Evolutionary conservation across 2,888 invertebrate species (phyloP).

Genomic region (Lepidonotus clava): DNA sequence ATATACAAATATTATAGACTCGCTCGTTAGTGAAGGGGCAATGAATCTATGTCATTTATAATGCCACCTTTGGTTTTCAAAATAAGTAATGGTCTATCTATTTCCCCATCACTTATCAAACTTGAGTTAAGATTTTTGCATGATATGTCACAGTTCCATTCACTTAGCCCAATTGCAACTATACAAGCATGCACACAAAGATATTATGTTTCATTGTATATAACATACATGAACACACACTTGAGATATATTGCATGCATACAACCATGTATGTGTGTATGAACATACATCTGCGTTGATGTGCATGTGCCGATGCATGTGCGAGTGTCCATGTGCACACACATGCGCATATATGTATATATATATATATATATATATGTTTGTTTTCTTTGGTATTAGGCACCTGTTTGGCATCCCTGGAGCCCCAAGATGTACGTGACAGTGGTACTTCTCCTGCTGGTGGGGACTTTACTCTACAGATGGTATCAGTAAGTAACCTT

Average conservation of each 20-base stretch:
- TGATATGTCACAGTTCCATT: too few species aligned
- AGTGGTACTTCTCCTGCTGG: neutral
- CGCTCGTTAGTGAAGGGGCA: too few species aligned
- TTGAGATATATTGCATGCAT: neutral
- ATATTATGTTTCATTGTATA: slow-evolving; percentile 17
- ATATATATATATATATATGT: too few species aligned
- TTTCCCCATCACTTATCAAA: too few species aligned
- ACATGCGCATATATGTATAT: neutral
- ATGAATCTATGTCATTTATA: too few species aligned
- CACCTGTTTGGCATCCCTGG: too few species aligned
- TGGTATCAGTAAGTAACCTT: neutral
- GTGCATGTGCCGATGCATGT: neutral
- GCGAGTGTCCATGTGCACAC: neutral
- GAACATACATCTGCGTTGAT: neutral
- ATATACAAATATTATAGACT: too few species aligned
- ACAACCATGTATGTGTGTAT: neutral
- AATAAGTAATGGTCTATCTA: too few species aligned
- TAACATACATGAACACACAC: neutral
- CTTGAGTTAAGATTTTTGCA: too few species aligned
- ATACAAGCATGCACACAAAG: neutral
- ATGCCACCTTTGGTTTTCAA: too few species aligned
- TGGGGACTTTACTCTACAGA: neutral
- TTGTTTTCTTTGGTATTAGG: too few species aligned
- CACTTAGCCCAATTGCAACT: neutral
- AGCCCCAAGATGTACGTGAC: neutral